Base-by-base conservation (phyloP, 2,888 invertebrate genomes). In the Cylloceria caligata region DNA sequence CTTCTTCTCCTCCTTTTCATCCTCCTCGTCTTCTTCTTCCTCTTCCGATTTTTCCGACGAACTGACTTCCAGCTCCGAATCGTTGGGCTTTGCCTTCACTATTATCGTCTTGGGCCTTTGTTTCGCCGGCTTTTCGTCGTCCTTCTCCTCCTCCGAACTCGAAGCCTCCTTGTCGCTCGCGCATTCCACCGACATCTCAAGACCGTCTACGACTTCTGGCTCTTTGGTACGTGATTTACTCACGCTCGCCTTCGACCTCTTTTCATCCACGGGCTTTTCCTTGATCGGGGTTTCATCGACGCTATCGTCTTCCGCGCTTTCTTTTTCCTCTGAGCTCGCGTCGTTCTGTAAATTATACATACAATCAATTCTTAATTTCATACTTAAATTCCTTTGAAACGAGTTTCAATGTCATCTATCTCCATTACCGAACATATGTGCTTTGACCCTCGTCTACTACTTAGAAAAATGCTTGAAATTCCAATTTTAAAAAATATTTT, bases 181-280 rank as follows among this genome's bases (percentile, higher is more conserved):
- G 77, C 91, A 91, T 83, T 92, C 92, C 6, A 92, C 91, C 0
- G 89, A 89, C 77, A 92, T 88, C 69, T 92, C 92, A 39, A 92
- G 83, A 16, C 91, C 91, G 72, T 90, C 89, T 3, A 91, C 89
- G 3, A 92, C 87, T 83, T 91, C 91, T 5, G 89, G 80, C 64
- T 88, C 87, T 62, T 86, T 83, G 62, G 78, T 84, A 45, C 71
- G 80, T 16, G 85, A 84, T 72, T 82, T 83, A 62, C 74, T 85
- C 69, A 74, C 72, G 6, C 34, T 83, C 55, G 80, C 57, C 74
- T 83, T 84, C 3, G 6, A 52, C 30, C 39, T 39, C 34, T 80
- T 67, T 7, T 65, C 45, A 9, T 64, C 30, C 6, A 57, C 74
- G 3, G 45, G 19, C 19, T 83, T 80, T 47, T 82, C 79, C 24